Base-by-base conservation (phyloP, 2,888 invertebrate genomes). In the Dimorphilus gyrociliatus region DNA sequence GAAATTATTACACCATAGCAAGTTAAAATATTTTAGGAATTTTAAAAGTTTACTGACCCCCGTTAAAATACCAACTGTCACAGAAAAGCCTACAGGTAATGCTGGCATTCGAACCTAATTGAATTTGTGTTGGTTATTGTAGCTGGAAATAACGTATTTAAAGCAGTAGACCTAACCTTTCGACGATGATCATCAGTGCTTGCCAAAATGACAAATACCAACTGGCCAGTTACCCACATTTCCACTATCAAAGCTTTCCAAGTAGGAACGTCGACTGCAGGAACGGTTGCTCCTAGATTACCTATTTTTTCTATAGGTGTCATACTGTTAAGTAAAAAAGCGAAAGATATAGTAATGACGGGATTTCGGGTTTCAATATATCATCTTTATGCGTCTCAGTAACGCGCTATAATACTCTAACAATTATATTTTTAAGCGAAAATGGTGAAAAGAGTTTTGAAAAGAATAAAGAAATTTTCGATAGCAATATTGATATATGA, bases 11-110 rank as follows among this genome's bases (percentile, higher is more conserved):
- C n/a, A 21, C n/a, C 21, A 21, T 21, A 10, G n/a, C n/a, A 10
- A 21, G 8, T 21, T 10, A 10, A 10, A 21, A 10, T n/a, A 21
- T 21, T n/a, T 10, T 21, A 8, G n/a, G 8, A 10, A 21, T 21
- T 21, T 10, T 21, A 10, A 10, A 10, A 21, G 8, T 21, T 10
- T n/a, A 17, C 34, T 26, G 19, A 34, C 34, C 25, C 16, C 31
- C 14, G 31, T 12, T 31, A 36, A 31, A 26, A 36, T 30, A 12
- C 37, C 37, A 8, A 36, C 19, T 3, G 37, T 26, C 23, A 36
- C 31, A 16, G 37, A 30, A 15, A 35, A 27, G 21, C 37, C 37
- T 10, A 36, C 35, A n/a, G 35, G 37, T 16, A 36, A 14, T 15
- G 27, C 16, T 10, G 37, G 36, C 28, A 36, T 31, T 17, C 16